These are phyloP conservation scores for Paramuricea clavata DNA, from an alignment of 92 coral and sea anemone genomes.

Conservation along the genomic window DNA sequence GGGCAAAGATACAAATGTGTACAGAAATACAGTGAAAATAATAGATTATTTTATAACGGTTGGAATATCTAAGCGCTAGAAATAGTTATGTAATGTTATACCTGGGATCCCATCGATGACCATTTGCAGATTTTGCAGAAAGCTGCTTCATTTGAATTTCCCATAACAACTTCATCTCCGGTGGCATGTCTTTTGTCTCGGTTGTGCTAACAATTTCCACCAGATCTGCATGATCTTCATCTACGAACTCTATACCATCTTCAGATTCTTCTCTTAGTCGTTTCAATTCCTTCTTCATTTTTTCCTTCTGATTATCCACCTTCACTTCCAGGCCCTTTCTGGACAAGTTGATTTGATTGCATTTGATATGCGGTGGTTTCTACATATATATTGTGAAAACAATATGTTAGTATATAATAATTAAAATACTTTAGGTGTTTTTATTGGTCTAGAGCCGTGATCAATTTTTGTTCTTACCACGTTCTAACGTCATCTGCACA, in stretches of 20 bases:
- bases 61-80: background rate
- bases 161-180: constrained; percentile 5
- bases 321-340: constrained; percentile 11
- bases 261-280: background rate
- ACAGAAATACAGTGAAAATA: background rate
- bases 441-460: no score
- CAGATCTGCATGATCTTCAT: background rate
- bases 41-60: background rate
- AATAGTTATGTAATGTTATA: background rate
- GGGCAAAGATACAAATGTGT: no score
- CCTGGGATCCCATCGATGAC: constrained; percentile 27
- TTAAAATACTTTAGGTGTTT: no score
- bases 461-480: no score
- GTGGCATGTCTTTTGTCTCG: constrained; percentile 5
- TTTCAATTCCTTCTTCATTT: constrained; percentile 7
- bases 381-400: background rate
- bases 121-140: constrained; percentile 16
- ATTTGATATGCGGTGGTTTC: background rate
- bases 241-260: background rate
- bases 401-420: background rate
- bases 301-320: background rate
- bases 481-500: no score
- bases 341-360: background rate
- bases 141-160: constrained; percentile 10
- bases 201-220: background rate